These are phyloP conservation scores for Pogonus chalceus DNA, from an alignment of 1,140 invertebrate species.

Conservation along the genomic window DNA sequence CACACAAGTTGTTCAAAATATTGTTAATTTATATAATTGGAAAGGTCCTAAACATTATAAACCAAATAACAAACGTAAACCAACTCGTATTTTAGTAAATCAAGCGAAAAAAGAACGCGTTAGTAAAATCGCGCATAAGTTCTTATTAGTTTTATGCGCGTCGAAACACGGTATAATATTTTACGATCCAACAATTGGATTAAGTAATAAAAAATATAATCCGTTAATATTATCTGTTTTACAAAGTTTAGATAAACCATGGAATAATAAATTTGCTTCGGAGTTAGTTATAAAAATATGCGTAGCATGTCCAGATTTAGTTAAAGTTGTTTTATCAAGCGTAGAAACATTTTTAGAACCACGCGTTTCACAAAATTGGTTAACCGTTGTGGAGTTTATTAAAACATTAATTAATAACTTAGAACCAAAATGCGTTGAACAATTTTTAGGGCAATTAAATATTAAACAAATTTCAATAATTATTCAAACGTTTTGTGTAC, in stretches of 20 bases:
- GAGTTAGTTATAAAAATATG: slow-evolving; percentile 57
- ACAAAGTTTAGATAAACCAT: slow-evolving; percentile 50
- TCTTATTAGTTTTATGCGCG: slow-evolving; percentile 56
- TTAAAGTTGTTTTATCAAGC: slow-evolving; percentile 47
- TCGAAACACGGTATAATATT: slow-evolving; percentile 61
- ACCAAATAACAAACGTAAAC: slow-evolving; percentile 20
- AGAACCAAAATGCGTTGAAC: slow-evolving; percentile 34
- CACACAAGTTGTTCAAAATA: slow-evolving; percentile 49
- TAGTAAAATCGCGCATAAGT: slow-evolving; percentile 46
- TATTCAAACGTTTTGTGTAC: slow-evolving; percentile 39
- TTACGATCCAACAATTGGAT: slow-evolving; percentile 47
- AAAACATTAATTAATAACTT: slow-evolving; percentile 39
- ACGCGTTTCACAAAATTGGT: slow-evolving; percentile 47
- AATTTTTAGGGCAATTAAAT: not conserved
- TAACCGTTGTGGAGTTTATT: slow-evolving; percentile 42
- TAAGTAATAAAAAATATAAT: slow-evolving; percentile 47
- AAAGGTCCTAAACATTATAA: slow-evolving; percentile 49
- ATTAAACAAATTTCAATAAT: slow-evolving; percentile 38
- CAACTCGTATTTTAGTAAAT: slow-evolving; percentile 30
- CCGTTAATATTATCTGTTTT: slow-evolving; percentile 51
- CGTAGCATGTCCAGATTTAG: slow-evolving; percentile 58
- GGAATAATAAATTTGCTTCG: slow-evolving; percentile 50
- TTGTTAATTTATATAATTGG: slow-evolving; percentile 65
- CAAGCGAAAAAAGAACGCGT: slow-evolving; percentile 45
- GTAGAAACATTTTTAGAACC: slow-evolving; percentile 50